Conservation (phyloP, 1,140 invertebrate genomes). For the Apis dorsata region DNA sequence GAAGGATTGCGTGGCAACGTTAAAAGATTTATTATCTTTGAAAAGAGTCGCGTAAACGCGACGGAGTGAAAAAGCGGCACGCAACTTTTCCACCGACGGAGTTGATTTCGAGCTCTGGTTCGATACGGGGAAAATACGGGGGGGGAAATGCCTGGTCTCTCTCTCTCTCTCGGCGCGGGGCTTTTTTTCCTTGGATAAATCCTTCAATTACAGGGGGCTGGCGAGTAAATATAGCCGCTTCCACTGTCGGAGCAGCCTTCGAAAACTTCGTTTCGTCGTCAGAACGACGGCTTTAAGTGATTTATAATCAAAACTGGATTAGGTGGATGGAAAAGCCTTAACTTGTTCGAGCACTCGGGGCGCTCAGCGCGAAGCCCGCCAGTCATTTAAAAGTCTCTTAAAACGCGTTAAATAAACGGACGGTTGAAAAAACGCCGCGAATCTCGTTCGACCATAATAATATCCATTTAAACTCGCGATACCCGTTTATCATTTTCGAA, state of each 20-base stretch:
- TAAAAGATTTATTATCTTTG: not conserved
- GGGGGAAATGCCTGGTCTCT: not conserved
- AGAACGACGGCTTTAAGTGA: constrained; percentile 65
- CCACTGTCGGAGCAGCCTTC: constrained; percentile 46
- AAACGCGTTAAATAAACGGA: constrained; percentile 50
- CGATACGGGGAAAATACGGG: not conserved
- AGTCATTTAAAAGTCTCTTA: constrained; percentile 62
- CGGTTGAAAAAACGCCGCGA: constrained; percentile 12
- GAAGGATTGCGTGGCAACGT: constrained; percentile 4
- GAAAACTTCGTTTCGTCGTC: constrained; percentile 65
- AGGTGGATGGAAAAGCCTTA: constrained; percentile 64
- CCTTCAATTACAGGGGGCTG: constrained; percentile 56
- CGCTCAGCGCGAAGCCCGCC: constrained; percentile 28
- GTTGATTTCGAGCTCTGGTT: not conserved
- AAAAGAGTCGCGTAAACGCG: constrained; percentile 8
- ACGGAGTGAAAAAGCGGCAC: not conserved
- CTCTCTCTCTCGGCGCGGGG: not conserved
- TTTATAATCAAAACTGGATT: constrained; percentile 69
- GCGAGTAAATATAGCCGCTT: constrained; percentile 52
- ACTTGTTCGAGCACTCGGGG: constrained; percentile 44
- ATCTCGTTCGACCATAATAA: constrained; percentile 16
- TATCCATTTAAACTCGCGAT: not conserved
- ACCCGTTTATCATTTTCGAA: not conserved
- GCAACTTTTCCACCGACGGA: not conserved
- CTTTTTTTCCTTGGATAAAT: constrained; percentile 55